Base-by-base conservation (phyloP, 2,113 vertebrate species). In the Prionailurus bengalensis region DNA sequence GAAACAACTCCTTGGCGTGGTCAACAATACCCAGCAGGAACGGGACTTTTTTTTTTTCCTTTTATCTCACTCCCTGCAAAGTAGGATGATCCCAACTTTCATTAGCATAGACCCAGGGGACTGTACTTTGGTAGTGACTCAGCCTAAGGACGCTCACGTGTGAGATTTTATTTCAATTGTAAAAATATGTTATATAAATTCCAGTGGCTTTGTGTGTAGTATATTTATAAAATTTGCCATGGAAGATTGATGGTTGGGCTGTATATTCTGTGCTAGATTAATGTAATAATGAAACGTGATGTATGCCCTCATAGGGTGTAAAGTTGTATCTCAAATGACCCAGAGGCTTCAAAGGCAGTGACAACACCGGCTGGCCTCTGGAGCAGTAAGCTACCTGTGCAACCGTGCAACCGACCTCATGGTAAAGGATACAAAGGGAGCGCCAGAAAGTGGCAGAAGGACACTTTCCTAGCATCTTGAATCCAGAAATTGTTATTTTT, bases 401-500 rank as follows among this genome's bases (percentile, higher is more conserved):
- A 53, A 21, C 42, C 86, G 68, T 4, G 33, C n/a, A 53, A 21
- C 42, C 83, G 39, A 73, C 55, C 39, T 95, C 78, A 39, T 9
- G 29, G 65, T 17, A 71, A 76, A 90, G 71, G 16, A 23, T 0
- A 39, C 65, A 58, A 91, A 92, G 51, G 33, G 65, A 74, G 29
- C 11, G 3, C 29, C 48, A 48, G 53, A 51, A 66, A 82, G 7
- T 53, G 45, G 12, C 5, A 21, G 63, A 29, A 94, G 81, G 80
- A 84, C 51, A 16, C 19, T 42, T 51, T 65, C n/a, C 53, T 33
- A 80, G 31, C 31, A n/a, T 86, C 91, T 76, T 31, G 48, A 71
- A 80, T 91, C 23, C 73, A 79, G 15, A 95, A n/a, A 45, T 6
- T 16, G 81, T 86, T 92, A 55, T 93, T 95, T 95, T 84, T 85